phyloP scores from a whole-genome alignment of 2,113 vertebrate species.

The Colossoma macropomum region DNA sequence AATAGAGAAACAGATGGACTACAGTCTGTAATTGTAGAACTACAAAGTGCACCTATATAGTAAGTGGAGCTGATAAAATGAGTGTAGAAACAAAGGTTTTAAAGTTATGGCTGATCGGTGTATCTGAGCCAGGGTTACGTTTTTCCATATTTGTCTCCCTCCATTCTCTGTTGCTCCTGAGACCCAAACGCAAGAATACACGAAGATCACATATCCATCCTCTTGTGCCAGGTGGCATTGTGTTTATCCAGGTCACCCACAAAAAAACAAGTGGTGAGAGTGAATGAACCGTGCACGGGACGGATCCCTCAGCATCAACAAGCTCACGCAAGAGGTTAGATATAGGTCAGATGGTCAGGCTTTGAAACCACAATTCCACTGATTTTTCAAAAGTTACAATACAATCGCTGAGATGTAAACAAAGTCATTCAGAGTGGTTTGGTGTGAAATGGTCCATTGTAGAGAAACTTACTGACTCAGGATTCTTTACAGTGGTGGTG shows the following conservation, averaged over 20 bases:
- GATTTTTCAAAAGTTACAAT: too few relatives aligned
- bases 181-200: background rate
- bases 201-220: slow-evolving; percentile 25
- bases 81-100: too few relatives aligned
- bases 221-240: background rate
- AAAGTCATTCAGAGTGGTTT: too few relatives aligned
- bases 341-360: slow-evolving; percentile 6
- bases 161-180: slow-evolving; percentile 3
- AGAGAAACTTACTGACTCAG: too few relatives aligned
- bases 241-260: slow-evolving; percentile 32
- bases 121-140: background rate
- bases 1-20: too few relatives aligned
- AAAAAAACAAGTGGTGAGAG: slow-evolving; percentile 29
- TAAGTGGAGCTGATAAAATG: too few relatives aligned
- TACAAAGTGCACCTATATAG: too few relatives aligned
- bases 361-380: background rate
- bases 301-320: slow-evolving; percentile 5
- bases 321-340: slow-evolving; percentile 22
- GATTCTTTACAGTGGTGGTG: too few relatives aligned
- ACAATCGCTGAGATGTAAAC: too few relatives aligned
- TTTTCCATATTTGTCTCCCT: slow-evolving; percentile 1
- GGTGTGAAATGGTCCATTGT: too few relatives aligned
- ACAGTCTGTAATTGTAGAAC: too few relatives aligned
- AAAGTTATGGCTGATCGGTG: background rate
- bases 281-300: background rate